These are phyloP conservation scores for Choristoneura rosaceana DNA, from an alignment of 2,888 invertebrate species.

Conservation along the genomic window DNA sequence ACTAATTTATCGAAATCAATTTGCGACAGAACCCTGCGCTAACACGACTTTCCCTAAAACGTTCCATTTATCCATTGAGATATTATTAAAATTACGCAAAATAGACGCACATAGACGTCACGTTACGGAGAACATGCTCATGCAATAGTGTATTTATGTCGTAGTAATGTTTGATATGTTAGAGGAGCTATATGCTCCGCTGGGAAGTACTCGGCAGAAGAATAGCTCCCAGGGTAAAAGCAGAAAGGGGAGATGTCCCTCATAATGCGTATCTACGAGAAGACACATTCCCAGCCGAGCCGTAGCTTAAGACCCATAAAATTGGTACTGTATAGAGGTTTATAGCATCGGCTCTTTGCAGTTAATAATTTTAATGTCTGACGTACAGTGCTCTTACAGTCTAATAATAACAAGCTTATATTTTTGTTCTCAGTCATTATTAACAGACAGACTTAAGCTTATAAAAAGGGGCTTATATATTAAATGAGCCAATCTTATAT, in stretches of 20 bases:
- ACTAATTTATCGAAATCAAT: conserved; percentile 2
- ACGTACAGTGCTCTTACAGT: conserved; percentile 14
- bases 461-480: conserved; percentile 1
- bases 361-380: conserved; percentile 30
- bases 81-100: no score
- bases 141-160: conserved; percentile 54
- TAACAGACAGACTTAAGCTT: background rate
- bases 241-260: conserved; percentile 52
- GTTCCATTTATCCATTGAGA: background rate
- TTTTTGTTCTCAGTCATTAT: background rate
- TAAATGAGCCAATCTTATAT: background rate
- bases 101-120: no score
- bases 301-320: conserved; percentile 39
- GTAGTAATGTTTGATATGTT: conserved; percentile 42
- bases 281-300: conserved; percentile 43
- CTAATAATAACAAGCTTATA: conserved; percentile 1
- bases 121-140: no score
- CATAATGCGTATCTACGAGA: conserved; percentile 43
- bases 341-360: conserved; percentile 37
- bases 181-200: conserved; percentile 64
- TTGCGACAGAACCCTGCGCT: background rate
- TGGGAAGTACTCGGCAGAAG: conserved; percentile 61
- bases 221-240: conserved; percentile 68
- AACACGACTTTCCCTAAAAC: background rate
- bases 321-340: conserved; percentile 33